A percentile compares a stretch with the other conserved stretches of the same genome.
Conservation (phyloP, 2,888 invertebrate genomes). For the Julus scandinavius region DNA sequence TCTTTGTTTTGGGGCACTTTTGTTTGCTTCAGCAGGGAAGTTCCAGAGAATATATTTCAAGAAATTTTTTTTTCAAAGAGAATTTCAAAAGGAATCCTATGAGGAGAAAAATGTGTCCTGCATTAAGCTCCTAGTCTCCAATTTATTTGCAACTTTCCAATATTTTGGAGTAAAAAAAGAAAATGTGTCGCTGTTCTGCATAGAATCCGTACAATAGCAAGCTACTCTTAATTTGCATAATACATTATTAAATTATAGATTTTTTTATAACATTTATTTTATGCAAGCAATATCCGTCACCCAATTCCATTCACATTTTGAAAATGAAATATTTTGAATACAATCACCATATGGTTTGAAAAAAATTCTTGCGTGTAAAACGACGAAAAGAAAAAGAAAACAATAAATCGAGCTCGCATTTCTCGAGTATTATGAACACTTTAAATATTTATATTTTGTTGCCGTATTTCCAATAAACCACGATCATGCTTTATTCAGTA, state of each 20-base stretch:
- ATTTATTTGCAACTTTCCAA: background rate
- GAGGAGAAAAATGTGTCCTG: background rate
- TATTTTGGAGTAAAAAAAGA: background rate
- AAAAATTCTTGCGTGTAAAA: conserved; percentile 30
- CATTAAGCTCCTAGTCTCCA: background rate
- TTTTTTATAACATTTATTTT: conserved; percentile 14
- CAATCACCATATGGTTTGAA: conserved; percentile 34
- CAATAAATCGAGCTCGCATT: conserved; percentile 29
- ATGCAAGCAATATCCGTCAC: conserved; percentile 19
- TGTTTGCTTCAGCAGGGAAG: background rate
- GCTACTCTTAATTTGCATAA: background rate
- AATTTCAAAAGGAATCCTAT: background rate
- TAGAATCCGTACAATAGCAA: background rate
- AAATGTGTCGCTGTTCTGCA: background rate
- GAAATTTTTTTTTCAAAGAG: background rate
- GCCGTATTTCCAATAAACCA: conserved; percentile 34
- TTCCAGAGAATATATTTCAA: background rate
- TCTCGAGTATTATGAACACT: conserved; percentile 29
- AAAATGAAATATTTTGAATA: conserved; percentile 39
- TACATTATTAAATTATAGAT: conserved; percentile 34
- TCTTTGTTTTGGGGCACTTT: background rate
- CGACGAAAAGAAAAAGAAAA: background rate
- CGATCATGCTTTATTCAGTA: conserved; percentile 39
- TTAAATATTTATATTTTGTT: conserved; percentile 38
- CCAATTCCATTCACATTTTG: conserved; percentile 29